These are phyloP conservation scores for Syrista parreyssii DNA, from an alignment of 2,888 invertebrate species.

Conservation along the genomic window DNA sequence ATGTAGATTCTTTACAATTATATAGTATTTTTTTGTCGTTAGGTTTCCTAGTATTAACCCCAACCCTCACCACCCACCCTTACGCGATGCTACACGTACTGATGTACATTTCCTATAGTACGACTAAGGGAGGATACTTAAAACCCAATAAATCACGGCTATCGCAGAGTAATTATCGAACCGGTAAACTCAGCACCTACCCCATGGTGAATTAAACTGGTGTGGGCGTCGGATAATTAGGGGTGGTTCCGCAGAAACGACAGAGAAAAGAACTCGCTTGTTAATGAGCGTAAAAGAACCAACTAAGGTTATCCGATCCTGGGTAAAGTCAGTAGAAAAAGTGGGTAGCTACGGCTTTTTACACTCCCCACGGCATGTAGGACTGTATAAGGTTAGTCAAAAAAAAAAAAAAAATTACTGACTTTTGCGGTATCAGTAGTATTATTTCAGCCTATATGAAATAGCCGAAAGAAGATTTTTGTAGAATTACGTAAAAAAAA, in stretches of 20 bases:
- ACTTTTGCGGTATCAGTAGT: not conserved
- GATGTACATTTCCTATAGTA: not conserved
- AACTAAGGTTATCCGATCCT: not conserved
- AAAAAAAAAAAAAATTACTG: not conserved
- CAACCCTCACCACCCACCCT: not conserved
- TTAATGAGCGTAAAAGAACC: not conserved
- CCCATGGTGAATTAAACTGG: not conserved
- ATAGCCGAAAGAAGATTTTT: not conserved
- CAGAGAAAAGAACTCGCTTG: not conserved
- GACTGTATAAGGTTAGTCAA: not conserved
- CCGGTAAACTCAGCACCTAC: not conserved
- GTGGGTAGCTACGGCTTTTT: not conserved
- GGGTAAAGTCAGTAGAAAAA: not conserved
- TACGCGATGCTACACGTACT: not conserved
- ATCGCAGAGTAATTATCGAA: conserved; percentile 1
- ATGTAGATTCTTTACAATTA: not conserved
- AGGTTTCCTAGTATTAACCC: not conserved
- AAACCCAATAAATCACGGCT: conserved; percentile 3
- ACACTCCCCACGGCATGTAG: not conserved
- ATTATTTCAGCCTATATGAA: not conserved
- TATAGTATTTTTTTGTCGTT: not conserved
- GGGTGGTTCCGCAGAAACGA: not conserved
- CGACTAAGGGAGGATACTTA: not conserved
- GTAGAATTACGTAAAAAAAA: not conserved
- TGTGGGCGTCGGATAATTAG: not conserved